Conservation (phyloP, 2,797 vertebrate genomes). For the Acanthopagrus latus region DNA sequence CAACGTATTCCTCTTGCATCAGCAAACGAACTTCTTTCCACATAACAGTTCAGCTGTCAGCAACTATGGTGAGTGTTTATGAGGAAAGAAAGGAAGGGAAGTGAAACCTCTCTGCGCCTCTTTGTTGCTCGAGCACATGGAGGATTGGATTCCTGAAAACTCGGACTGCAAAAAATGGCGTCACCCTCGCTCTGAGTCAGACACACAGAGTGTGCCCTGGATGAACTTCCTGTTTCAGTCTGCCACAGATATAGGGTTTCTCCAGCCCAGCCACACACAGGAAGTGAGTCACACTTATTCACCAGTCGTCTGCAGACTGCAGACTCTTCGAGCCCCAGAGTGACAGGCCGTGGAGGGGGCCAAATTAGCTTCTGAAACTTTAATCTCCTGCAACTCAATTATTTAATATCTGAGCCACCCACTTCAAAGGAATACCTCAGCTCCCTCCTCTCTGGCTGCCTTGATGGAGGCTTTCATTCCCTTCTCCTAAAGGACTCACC, state of each 20-base stretch:
- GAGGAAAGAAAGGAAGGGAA: slow-evolving; percentile 59
- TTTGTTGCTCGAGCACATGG: slow-evolving; percentile 74
- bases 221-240: slow-evolving; percentile 83
- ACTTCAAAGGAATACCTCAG: slow-evolving; percentile 82
- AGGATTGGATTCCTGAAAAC: slow-evolving; percentile 80
- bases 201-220: slow-evolving; percentile 72
- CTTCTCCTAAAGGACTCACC: slow-evolving; percentile 70
- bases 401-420: slow-evolving; percentile 85
- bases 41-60: slow-evolving; percentile 75
- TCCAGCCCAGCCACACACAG: slow-evolving; percentile 77
- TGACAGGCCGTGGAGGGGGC: slow-evolving; percentile 73
- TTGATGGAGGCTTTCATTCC: slow-evolving; percentile 76
- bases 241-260: slow-evolving; percentile 82
- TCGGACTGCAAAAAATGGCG: slow-evolving; percentile 78
- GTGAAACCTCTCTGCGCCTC: slow-evolving; percentile 71
- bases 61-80: slow-evolving; percentile 71
- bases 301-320: slow-evolving; percentile 75
- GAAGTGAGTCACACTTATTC: slow-evolving; percentile 84
- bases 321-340: slow-evolving; percentile 69
- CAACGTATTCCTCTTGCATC: slow-evolving; percentile 76
- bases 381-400: slow-evolving; percentile 85
- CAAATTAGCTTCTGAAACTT: slow-evolving; percentile 86
- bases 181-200: slow-evolving; percentile 79
- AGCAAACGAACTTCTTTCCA: slow-evolving; percentile 76
- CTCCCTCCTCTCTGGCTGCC: slow-evolving; percentile 63